phyloP scores from a whole-genome alignment of 1,140 invertebrate genomes.

The Drosophila nigromelanica region DNA sequence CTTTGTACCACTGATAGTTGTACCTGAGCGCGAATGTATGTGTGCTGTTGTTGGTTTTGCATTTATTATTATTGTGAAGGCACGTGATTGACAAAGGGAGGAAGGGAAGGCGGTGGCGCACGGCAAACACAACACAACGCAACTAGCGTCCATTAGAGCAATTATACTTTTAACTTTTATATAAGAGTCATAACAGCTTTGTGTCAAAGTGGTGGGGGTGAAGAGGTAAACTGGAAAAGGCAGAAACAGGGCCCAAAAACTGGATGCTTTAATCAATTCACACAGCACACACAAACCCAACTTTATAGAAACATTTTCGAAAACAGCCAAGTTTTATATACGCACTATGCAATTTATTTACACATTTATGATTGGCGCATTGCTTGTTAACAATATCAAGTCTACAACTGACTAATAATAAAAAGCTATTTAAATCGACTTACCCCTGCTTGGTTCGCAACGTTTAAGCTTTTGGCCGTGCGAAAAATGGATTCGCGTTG shows the following conservation, averaged over 20 bases:
- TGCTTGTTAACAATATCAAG: not conserved
- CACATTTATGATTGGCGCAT: not conserved
- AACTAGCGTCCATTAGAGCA: slow-evolving; percentile 28
- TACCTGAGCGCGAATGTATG: not conserved
- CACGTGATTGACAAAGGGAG: not conserved
- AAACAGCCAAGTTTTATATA: not conserved
- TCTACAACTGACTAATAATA: not conserved
- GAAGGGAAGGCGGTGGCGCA: no score
- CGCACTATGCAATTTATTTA: not conserved
- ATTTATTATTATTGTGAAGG: not conserved
- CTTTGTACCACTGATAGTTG: slow-evolving; percentile 21
- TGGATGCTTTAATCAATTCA: not conserved
- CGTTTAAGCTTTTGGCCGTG: not conserved
- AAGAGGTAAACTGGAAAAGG: not conserved
- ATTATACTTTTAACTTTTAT: slow-evolving; percentile 40
- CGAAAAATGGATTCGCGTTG: slow-evolving; percentile 8
- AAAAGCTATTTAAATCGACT: not conserved
- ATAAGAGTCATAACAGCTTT: slow-evolving; percentile 27
- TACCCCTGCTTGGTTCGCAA: slow-evolving; percentile 18
- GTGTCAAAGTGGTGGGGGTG: not conserved
- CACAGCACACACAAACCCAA: not conserved
- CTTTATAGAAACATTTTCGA: not conserved
- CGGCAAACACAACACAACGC: slow-evolving; percentile 10
- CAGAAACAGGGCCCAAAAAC: not conserved
- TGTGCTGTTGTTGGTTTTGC: slow-evolving; percentile 5